phyloP scores from a whole-genome alignment of 2,797 vertebrate species.

The Etheostoma perlongum region DNA sequence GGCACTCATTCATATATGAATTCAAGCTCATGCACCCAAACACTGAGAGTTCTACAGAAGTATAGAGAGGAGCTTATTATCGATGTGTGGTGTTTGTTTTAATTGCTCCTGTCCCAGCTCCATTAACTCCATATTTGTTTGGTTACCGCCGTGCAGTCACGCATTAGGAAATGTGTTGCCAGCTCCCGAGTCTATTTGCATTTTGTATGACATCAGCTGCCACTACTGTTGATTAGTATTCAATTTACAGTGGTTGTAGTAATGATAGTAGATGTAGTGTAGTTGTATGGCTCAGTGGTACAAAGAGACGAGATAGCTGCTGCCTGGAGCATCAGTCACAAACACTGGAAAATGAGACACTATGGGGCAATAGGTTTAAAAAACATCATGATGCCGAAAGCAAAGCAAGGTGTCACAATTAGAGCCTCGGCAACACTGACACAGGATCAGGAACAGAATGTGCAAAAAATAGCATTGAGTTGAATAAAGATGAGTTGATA shows the following conservation, averaged over 20 bases:
- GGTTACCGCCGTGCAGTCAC: constrained; percentile 33
- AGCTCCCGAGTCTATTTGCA: background rate
- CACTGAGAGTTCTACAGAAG: constrained; percentile 19
- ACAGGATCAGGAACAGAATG: background rate
- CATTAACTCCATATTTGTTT: constrained; percentile 51
- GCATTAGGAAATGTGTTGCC: constrained; percentile 19
- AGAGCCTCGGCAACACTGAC: background rate
- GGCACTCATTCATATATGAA: constrained; percentile 13
- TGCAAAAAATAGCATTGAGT: background rate
- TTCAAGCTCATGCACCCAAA: constrained; percentile 26
- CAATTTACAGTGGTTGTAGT: background rate
- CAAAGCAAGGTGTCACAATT: background rate
- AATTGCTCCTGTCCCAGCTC: constrained; percentile 56
- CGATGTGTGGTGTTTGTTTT: constrained; percentile 47
- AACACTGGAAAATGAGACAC: constrained; percentile 1
- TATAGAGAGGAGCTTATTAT: constrained; percentile 50
- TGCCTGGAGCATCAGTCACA: background rate
- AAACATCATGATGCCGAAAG: constrained; percentile 11
- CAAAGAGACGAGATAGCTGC: background rate
- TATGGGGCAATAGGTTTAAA: background rate
- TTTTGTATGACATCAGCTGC: constrained; percentile 6
- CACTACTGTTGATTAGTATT: constrained; percentile 28
- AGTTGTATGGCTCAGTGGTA: background rate
- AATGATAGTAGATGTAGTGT: too few species aligned
- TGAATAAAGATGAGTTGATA: background rate